Percentiles rank a stretch among this genome's conserved stretches.
phyloP scores from a whole-genome alignment of 2,888 invertebrate species.

The Macaria liturata region DNA sequence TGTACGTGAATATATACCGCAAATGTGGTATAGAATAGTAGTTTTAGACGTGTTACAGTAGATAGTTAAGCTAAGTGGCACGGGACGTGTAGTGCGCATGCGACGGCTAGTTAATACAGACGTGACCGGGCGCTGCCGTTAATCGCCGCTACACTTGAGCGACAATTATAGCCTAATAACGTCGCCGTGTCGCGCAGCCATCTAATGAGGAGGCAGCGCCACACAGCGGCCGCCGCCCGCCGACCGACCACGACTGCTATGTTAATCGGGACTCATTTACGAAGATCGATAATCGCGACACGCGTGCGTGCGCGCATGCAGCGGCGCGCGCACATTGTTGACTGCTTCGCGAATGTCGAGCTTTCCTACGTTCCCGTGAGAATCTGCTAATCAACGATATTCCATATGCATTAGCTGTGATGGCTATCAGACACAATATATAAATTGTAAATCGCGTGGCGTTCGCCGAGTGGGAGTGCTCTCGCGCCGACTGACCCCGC shows the following conservation, averaged over 20 bases:
- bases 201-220: slow-evolving; percentile 65
- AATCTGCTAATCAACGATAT: slow-evolving; percentile 54
- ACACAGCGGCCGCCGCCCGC: slow-evolving; percentile 52
- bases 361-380: slow-evolving; percentile 54
- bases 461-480: slow-evolving; percentile 49
- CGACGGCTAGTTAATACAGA: slow-evolving; percentile 61
- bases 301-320: slow-evolving; percentile 77
- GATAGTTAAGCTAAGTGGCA: slow-evolving; percentile 40
- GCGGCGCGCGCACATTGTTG: slow-evolving; percentile 50
- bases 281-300: slow-evolving; percentile 78
- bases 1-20: slow-evolving; percentile 25
- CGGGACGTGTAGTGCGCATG: slow-evolving; percentile 43
- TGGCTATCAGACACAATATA: slow-evolving; percentile 44
- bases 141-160: slow-evolving; percentile 75
- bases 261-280: slow-evolving; percentile 79
- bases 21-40: slow-evolving; percentile 34
- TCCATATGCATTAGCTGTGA: slow-evolving; percentile 41
- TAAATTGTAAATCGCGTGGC: slow-evolving; percentile 47
- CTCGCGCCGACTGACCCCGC: slow-evolving; percentile 54
- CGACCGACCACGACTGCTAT: slow-evolving; percentile 72
- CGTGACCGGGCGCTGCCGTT: slow-evolving; percentile 62
- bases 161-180: slow-evolving; percentile 79
- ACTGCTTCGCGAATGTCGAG: slow-evolving; percentile 41
- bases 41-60: slow-evolving; percentile 33
- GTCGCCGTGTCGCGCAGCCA: slow-evolving; percentile 67